Evolutionary conservation across 2,888 invertebrate species (phyloP), one percentile per base, ranked within the genome.

Genomic region (Acleris emargana): DNA sequence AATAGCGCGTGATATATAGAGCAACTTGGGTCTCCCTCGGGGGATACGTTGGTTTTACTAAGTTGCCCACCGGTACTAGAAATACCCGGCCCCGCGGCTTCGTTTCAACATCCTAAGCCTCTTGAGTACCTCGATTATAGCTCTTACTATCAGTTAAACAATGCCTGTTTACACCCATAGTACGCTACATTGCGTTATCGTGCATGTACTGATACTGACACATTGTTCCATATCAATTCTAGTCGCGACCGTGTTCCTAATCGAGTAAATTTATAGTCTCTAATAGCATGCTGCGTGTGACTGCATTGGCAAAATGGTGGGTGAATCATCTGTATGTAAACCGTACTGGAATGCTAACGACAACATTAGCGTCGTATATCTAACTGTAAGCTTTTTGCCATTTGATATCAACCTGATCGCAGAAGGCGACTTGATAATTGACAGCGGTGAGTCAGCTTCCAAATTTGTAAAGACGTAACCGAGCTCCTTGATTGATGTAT

Each of bases 261-360:
- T 64, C 58, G 58, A 53, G 17, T 38, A 20, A 45, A 32, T 53
- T 47, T 64, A 42, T 49, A 59, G 49, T 50, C 50, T 18, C 53
- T 50, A 47, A 20, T 18, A 28, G 38, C 50, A 18, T 25, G 45
- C 55, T 45, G 55, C 9, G 22, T 59, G 53, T 50, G 64, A 64
- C 64, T 16, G 64, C 45, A 54, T 58, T 54, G 59, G 59, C 49
- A 59, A 64, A 53, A 63, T 54, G 54, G 49, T 45, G 53, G 59
- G 58, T 64, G 59, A 64, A 17, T 25, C 54, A 57, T 25, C 25
- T 57, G 55, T 45, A 20, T 16, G 28, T 32, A 18, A 28, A 28
- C 63, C 53, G 43, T 9, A 52, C 47, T 59, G 54, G 64, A 64
- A 64, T 64, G 49, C 47, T 64, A 64, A 64, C 54, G 64, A 53